Evolutionary conservation across 2,888 invertebrate genomes (phyloP), one percentile per base, ranked within the genome.

Genomic region (Nasonovia ribisnigri): DNA sequence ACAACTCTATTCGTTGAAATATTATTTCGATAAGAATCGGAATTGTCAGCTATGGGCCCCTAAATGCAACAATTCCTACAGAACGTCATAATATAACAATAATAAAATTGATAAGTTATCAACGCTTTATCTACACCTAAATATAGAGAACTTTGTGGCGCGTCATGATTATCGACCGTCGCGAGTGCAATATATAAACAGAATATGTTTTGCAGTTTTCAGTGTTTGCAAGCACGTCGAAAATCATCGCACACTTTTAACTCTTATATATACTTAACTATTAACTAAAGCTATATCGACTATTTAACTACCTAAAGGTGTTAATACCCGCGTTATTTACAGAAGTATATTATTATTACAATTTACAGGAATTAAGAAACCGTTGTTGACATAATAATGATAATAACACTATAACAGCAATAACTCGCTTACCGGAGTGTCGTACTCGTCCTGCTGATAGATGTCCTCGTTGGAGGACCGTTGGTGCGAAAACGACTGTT

Each of bases 391-490:
- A 3, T 77, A 16, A 16, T 16, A 77, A 77, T 8, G 20, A 77
- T 46, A 86, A 43, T 29, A 43, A 86, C 43, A 86, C 13, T 46
- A 48, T 46, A 43, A 86, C 29, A 46, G 46, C 13, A 86, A 46
- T 46, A 29, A 43, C n/a, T 36, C 29, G 10, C 93, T 93, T 36
- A 93, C 93, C 90, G 93, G 93, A 5, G 93, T 93, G 60, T 93
- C 93, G 60, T 93, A 90, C 48, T 93, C 93, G 84, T 93, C 89
- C 42, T 54, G 93, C 60, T 86, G 93, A n/a, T 93, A 93, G 1
- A 93, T 88, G 90, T 93, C 93, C 84, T 93, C 93, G 86, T 93
- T 93, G 93, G 93, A 93, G 46, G 90, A 90, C n/a, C 89, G 84
- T 29, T 86, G 93, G 11, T 90, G 93, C 20, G 93, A 93, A 90